Evolutionary conservation across 2,797 vertebrate species (phyloP), one percentile per base, ranked within the genome.

Genomic region (Pseudochirops cupreus): DNA sequence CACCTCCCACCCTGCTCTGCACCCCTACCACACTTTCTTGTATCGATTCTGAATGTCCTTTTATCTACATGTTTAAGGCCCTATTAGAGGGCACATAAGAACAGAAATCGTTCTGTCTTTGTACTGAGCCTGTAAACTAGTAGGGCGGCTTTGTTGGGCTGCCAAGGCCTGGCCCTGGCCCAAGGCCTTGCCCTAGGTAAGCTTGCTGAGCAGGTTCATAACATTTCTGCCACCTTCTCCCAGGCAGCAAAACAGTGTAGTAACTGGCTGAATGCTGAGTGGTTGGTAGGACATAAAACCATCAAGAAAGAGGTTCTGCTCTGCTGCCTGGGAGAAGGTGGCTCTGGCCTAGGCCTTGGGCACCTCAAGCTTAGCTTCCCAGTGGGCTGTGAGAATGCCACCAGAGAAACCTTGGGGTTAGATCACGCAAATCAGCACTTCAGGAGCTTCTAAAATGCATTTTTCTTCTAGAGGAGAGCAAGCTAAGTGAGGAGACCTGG

Each of bases 391-490:
- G 95, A 90, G 16, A 21, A 92, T 94, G 2, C 54, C 56, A 94
- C 11, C 56, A 94, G 1, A 94, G 12, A 52, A 96, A 95, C 56
- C 18, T 91, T 55, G 93, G 95, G 13, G n/a, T 50, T 53, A 50
- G 92, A 74, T 57, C 95, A 92, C 82, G 52, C 46, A 96, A 95
- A 52, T 67, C 14, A 95, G 0, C 93, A 24, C 91, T 95, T 10
- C 67, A 95, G n/a, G 94, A 96, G 93, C 12, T 94, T 95, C 24
- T 89, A 55, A 93, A 0, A 94, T 13, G 56, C 54, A 92, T 0
- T 7, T 55, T 90, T 55, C 90, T 57, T 56, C 92, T 92, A 94
- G 1, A 95, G 92, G 1, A 96, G 33, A 96, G 82, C 58, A 96
- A 94, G 52, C 58, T 87, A 90, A 56, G 55, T 5, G 94, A 97